Conservation (phyloP, 2,113 vertebrate genomes). For the Philantomba maxwellii region DNA sequence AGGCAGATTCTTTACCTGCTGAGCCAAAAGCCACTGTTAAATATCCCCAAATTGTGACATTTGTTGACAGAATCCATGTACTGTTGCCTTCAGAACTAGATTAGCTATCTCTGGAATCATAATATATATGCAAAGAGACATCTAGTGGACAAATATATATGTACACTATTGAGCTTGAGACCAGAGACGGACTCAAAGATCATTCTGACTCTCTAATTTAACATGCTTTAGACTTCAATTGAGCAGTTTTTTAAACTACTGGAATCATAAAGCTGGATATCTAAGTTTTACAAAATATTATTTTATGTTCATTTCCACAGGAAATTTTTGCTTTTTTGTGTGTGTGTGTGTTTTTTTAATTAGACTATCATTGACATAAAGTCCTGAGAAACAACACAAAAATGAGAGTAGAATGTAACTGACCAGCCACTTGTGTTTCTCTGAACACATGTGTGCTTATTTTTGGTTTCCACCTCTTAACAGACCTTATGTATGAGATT, state of each 20-base stretch:
- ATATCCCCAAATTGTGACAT: neutral
- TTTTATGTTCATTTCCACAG: neutral
- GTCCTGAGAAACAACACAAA: neutral
- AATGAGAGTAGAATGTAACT: neutral
- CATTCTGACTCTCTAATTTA: neutral
- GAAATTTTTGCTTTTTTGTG: neutral
- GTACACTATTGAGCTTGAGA: neutral
- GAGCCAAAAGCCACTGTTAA: neutral
- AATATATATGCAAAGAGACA: constrained; percentile 14
- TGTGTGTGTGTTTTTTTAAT: neutral
- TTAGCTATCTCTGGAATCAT: neutral
- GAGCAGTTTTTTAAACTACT: neutral
- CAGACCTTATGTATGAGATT: neutral
- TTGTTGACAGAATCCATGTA: neutral
- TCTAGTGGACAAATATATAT: neutral
- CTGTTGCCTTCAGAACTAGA: neutral
- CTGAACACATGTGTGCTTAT: neutral
- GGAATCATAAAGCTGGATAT: neutral
- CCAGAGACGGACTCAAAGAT: neutral
- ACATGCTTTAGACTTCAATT: neutral
- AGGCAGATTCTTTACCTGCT: neutral
- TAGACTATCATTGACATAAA: neutral
- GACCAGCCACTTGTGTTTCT: too few species aligned
- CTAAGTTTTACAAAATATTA: neutral
- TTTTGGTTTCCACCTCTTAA: neutral